A percentile compares a stretch with the other conserved stretches of the same genome.
Evolutionary conservation across 2,797 vertebrate species (phyloP).

Genomic region (Lacerta agilis): DNA sequence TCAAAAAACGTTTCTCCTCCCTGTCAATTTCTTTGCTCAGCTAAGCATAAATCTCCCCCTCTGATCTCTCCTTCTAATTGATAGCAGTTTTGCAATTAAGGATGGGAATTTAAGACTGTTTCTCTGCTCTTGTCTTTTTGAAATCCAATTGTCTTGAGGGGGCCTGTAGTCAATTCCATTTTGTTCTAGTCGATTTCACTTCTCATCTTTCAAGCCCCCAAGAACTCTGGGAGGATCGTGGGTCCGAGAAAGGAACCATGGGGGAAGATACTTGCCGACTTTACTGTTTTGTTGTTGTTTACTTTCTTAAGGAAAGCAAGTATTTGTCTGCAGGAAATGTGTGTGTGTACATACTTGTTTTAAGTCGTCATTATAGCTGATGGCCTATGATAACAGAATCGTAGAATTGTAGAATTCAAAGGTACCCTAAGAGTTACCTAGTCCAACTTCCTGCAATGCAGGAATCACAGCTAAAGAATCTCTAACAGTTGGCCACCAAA

Average conservation of each 20-base stretch:
- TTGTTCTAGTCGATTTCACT: slow-evolving; percentile 11
- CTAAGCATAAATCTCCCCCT: not conserved
- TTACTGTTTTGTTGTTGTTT: not conserved
- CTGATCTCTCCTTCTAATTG: slow-evolving; percentile 1
- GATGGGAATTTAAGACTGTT: not conserved
- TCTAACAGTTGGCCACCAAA: too few relatives aligned
- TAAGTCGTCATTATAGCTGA: not conserved
- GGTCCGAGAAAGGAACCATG: not conserved
- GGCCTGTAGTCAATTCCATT: not conserved
- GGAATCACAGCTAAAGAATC: too few relatives aligned
- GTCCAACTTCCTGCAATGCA: too few relatives aligned
- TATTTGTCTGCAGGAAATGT: not conserved
- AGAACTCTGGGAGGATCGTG: not conserved
- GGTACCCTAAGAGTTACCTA: too few relatives aligned
- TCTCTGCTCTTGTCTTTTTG: not conserved
- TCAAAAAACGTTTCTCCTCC: too few relatives aligned
- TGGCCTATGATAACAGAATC: not conserved
- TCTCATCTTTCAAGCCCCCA: not conserved
- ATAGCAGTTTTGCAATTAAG: slow-evolving; percentile 4
- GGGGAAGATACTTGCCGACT: not conserved
- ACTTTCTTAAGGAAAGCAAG: not conserved
- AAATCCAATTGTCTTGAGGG: not conserved
- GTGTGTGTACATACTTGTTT: not conserved
- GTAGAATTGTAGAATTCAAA: not conserved
- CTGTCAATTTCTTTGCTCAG: not conserved